These are phyloP conservation scores for Paratilapia polleni DNA, from an alignment of 2,113 vertebrate genomes.

Conservation along the genomic window DNA sequence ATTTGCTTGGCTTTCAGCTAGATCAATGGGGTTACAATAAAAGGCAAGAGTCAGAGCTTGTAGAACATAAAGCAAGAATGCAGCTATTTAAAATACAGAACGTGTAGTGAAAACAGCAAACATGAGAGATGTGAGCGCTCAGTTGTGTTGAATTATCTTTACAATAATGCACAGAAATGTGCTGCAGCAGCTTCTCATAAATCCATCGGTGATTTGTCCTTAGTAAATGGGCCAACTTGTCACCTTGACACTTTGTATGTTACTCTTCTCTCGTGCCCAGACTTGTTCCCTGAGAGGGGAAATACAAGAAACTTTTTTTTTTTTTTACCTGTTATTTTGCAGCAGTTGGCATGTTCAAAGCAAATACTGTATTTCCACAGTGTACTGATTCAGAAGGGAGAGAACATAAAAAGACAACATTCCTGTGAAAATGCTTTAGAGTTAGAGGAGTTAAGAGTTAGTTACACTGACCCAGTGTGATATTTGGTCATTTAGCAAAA, in stretches of 20 bases:
- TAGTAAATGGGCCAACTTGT: background rate
- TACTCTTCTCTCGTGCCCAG: background rate
- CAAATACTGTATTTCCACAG: background rate
- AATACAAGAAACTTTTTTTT: background rate
- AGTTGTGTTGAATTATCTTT: background rate
- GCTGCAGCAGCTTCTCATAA: background rate
- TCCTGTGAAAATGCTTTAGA: background rate
- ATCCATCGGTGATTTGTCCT: background rate
- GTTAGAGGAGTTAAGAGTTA: background rate
- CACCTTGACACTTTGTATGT: background rate
- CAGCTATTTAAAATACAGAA: background rate
- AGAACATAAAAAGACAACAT: background rate
- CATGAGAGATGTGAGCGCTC: background rate
- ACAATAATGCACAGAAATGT: background rate
- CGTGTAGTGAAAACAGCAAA: background rate
- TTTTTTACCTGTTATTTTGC: background rate
- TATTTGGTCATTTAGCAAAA: background rate
- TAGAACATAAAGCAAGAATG: slow-evolving; percentile 24
- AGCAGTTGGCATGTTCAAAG: background rate
- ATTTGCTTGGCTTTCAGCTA: slow-evolving; percentile 51
- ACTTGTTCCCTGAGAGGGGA: background rate
- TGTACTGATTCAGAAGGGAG: background rate
- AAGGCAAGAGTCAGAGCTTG: slow-evolving; percentile 45
- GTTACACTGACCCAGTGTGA: background rate
- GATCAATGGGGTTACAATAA: slow-evolving; percentile 53